Evolutionary conservation across 2,888 invertebrate species (phyloP), one percentile per base, ranked within the genome.

Genomic region (Rhingia campestris): DNA sequence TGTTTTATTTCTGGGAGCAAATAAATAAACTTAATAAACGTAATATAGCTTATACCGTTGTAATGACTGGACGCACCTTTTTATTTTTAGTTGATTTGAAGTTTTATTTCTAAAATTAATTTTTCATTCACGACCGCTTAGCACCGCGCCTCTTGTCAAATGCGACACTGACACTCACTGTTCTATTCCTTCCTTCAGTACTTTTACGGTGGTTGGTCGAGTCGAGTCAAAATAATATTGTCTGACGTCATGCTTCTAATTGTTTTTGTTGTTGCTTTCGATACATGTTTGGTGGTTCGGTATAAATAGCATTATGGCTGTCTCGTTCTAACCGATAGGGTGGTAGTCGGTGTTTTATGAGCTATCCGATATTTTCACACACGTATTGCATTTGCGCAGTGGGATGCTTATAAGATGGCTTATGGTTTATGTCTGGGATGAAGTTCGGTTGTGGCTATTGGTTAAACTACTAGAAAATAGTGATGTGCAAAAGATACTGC

Each of bases 241-340:
- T 64, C 54, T 82, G 79, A 82, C 82, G 82, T 82, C 82, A 82
- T 82, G n/a, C 41, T 77, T 77, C 77, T 73, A 77, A 74, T 77
- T 53, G 63, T 74, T 64, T n/a, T 82, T 82, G 77, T 77, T 82
- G 77, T 77, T 82, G 72, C 30, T 59, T 37, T 72, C 35, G 14
- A 53, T 54, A 58, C 35, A 53, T 37, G 49, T 49, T 69, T 63
- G 58, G 70, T 43, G 39, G 45, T 53, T 59, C 56, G 4, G 9
- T 70, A 53, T 58, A 41, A 1, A 14, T 10, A 7, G 10, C 9
- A 10, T 4, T 51, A 51, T 10, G 6, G 53, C 22, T 69, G 0
- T 69, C 61, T 53, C 67, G 4, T 39, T 75, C 67, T 61, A 1
- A 10, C 51, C 7, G 12, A 61, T 47, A 30, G 22, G 12, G 1